phyloP scores from a whole-genome alignment of 2,113 vertebrate species.

The Isurus oxyrinchus region DNA sequence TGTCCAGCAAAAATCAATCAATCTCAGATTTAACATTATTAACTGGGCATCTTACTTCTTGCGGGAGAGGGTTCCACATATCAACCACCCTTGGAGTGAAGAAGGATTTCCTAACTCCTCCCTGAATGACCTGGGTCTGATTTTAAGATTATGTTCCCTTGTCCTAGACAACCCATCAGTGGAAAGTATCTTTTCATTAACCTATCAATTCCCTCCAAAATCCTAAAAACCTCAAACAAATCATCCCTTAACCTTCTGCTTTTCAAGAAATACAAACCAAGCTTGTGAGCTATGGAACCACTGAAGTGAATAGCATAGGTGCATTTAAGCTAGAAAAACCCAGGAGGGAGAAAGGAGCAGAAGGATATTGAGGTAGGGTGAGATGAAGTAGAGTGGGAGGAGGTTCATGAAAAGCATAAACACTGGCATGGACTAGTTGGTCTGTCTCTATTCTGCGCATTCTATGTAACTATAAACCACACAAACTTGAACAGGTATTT shows the following conservation, averaged over 20 bases:
- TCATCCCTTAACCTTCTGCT: neutral
- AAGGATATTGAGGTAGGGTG: neutral
- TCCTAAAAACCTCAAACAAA: neutral
- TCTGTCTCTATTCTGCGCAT: neutral
- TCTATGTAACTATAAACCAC: neutral
- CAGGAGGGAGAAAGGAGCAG: neutral
- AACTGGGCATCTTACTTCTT: neutral
- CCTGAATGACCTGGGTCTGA: neutral
- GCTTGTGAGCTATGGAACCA: neutral
- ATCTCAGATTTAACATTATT: neutral
- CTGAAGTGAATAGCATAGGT: neutral
- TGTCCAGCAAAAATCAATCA: neutral
- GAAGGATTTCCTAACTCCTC: neutral
- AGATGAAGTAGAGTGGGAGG: neutral
- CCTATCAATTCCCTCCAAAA: neutral
- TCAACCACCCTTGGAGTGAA: neutral
- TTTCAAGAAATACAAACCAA: neutral
- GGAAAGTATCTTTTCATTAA: neutral
- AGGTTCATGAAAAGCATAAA: neutral
- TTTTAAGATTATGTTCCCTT: neutral
- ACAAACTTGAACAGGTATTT: neutral
- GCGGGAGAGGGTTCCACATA: neutral
- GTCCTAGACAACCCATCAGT: neutral
- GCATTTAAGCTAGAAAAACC: neutral
- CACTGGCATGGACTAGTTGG: neutral